Percentiles rank a stretch among this genome's conserved stretches.
Conservation (phyloP, 92 coral and sea anemone species). For the Zoanthus solanderi region DNA sequence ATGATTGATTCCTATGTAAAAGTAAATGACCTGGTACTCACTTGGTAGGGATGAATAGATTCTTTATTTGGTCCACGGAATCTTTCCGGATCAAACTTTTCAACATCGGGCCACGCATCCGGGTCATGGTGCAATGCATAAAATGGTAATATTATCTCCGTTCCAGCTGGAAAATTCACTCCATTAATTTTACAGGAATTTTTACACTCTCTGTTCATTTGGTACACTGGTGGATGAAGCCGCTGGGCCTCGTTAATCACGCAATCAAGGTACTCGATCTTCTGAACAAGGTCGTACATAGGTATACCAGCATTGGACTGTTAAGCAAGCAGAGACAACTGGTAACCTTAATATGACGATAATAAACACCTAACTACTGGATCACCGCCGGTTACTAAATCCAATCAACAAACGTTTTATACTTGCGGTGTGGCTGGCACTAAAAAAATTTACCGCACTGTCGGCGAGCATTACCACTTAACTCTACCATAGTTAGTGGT, state of each 20-base stretch:
- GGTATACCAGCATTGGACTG: slow-evolving; percentile 49
- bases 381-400: not conserved
- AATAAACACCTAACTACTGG: not conserved
- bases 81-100: slow-evolving; percentile 70
- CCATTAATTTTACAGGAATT: slow-evolving; percentile 55
- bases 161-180: slow-evolving; percentile 58
- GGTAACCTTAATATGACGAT: not conserved
- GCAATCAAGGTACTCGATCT: slow-evolving; percentile 74
- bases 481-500: too few relatives aligned
- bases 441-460: too few relatives aligned
- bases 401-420: too few relatives aligned
- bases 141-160: slow-evolving; percentile 56
- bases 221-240: slow-evolving; percentile 65
- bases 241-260: slow-evolving; percentile 74
- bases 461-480: too few relatives aligned
- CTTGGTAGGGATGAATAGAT: slow-evolving; percentile 17
- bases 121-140: slow-evolving; percentile 67
- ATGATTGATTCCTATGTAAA: too few relatives aligned
- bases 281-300: slow-evolving; percentile 64
- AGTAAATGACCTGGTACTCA: not conserved
- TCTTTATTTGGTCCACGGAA: slow-evolving; percentile 8
- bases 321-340: not conserved
- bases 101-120: slow-evolving; percentile 72
- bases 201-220: slow-evolving; percentile 61
- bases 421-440: too few relatives aligned